phyloP scores from a whole-genome alignment of 1,140 invertebrate genomes.

The Leptinotarsa defecta region DNA sequence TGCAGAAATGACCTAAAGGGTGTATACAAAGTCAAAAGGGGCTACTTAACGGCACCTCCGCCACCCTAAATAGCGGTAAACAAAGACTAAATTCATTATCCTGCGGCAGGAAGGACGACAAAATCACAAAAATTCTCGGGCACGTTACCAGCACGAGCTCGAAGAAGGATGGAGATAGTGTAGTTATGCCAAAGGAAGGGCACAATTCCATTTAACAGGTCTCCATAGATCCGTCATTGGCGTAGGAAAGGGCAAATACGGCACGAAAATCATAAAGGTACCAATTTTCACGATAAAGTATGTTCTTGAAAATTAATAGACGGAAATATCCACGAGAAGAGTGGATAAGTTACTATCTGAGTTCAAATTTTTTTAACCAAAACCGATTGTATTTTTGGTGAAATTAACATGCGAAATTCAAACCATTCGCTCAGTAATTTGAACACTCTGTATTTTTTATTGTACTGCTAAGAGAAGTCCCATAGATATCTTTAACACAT shows the following conservation, averaged over 20 bases:
- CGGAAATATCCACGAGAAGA: too few species aligned
- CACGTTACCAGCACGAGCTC: conserved; percentile 40
- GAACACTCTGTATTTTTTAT: too few species aligned
- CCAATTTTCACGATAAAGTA: too few species aligned
- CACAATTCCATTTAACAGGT: conserved; percentile 30
- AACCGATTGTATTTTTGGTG: too few species aligned
- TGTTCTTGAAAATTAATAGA: too few species aligned
- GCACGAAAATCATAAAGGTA: too few species aligned
- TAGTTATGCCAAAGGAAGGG: conserved; percentile 18
- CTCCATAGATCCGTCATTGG: conserved; percentile 23
- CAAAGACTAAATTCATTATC: conserved; percentile 22
- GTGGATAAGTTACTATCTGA: too few species aligned
- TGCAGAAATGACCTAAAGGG: not conserved
- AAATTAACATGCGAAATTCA: too few species aligned
- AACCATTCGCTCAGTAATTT: too few species aligned
- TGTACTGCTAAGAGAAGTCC: too few species aligned
- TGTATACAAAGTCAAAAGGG: conserved; percentile 15
- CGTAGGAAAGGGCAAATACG: conserved; percentile 3
- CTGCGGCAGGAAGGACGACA: not conserved
- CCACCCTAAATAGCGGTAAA: conserved; percentile 4
- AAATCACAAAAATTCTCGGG: conserved; percentile 30
- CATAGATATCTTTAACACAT: too few species aligned
- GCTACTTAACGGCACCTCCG: conserved; percentile 18
- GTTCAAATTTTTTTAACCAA: too few species aligned
- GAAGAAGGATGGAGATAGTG: conserved; percentile 23